phyloP scores from a whole-genome alignment of 2,113 vertebrate species.

The Cyphomyrus plagiostoma region DNA sequence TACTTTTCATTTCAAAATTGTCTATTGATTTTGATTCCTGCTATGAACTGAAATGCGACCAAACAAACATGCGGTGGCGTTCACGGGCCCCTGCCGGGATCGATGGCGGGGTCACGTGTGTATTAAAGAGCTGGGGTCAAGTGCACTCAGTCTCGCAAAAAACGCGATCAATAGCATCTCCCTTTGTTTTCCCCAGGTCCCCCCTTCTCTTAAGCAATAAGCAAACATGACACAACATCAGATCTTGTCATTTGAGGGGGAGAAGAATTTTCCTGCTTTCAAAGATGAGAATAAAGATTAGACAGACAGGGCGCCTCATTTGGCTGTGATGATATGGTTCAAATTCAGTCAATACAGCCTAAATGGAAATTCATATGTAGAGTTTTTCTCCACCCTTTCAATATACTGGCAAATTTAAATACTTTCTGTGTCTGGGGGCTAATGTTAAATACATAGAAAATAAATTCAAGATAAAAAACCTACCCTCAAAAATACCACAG shows the following conservation, averaged over 20 bases:
- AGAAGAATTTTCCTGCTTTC: conserved; percentile 51
- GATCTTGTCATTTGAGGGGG: conserved; percentile 61
- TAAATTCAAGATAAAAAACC: neutral
- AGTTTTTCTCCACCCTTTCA: conserved; percentile 29
- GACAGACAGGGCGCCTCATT: conserved; percentile 33
- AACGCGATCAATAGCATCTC: conserved; percentile 66
- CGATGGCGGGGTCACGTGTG: conserved; percentile 66
- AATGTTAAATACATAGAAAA: neutral
- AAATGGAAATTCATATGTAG: conserved; percentile 50
- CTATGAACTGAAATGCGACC: conserved; percentile 59
- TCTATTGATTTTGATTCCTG: conserved; percentile 85
- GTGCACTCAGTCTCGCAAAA: conserved; percentile 55
- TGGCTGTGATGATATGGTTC: conserved; percentile 38
- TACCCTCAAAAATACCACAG: conserved; percentile 23
- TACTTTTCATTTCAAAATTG: conserved; percentile 79
- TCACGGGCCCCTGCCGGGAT: conserved; percentile 55
- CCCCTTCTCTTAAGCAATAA: conserved; percentile 56
- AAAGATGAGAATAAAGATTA: conserved; percentile 58
- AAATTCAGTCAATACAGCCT: conserved; percentile 44
- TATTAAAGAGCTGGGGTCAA: conserved; percentile 67
- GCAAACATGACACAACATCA: conserved; percentile 71
- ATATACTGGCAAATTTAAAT: conserved; percentile 45
- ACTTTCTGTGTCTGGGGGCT: conserved; percentile 36
- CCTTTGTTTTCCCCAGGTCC: conserved; percentile 45
- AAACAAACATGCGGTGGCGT: conserved; percentile 53